A percentile compares a stretch with the other conserved stretches of the same genome.
Conservation (phyloP, 2,888 invertebrate species). For the Pyralis farinalis region DNA sequence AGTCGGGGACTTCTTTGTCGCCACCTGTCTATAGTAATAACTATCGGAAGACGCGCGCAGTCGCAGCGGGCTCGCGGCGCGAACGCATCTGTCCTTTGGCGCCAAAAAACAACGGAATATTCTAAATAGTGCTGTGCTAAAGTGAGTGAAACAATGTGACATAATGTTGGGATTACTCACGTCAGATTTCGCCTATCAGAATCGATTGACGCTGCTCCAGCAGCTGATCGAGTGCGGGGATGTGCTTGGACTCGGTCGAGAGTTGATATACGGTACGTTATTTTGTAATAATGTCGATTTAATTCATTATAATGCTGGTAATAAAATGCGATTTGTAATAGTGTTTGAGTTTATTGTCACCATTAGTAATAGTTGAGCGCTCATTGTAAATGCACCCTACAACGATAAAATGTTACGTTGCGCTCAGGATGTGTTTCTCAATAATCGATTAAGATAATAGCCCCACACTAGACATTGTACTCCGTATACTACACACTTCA, state of each 20-base stretch:
- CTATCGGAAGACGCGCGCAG: slow-evolving; percentile 67
- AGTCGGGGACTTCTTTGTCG: slow-evolving; percentile 65
- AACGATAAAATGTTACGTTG: no score
- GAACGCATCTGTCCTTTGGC: slow-evolving; percentile 69
- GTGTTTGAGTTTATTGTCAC: no score
- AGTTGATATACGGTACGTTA: slow-evolving; percentile 47
- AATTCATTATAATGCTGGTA: background rate
- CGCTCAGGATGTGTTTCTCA: no score
- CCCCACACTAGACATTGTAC: no score
- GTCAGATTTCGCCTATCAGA: slow-evolving; percentile 66
- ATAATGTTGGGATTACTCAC: slow-evolving; percentile 69
- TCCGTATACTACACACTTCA: no score
- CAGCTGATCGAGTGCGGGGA: slow-evolving; percentile 72
- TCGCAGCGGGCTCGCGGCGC: slow-evolving; percentile 49
- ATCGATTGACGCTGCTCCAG: slow-evolving; percentile 59
- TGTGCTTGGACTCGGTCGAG: slow-evolving; percentile 48
- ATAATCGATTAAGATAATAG: no score
- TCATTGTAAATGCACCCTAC: no score
- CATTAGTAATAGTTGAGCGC: no score
- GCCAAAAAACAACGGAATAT: slow-evolving; percentile 43
- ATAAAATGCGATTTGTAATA: background rate
- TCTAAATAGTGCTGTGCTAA: slow-evolving; percentile 1
- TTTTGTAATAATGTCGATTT: no score
- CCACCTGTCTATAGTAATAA: slow-evolving; percentile 73
- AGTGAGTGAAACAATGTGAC: slow-evolving; percentile 26